Evolutionary conservation across 2,888 invertebrate genomes (phyloP), one percentile per base, ranked within the genome.

Genomic region (Dexiosoma caninum): DNA sequence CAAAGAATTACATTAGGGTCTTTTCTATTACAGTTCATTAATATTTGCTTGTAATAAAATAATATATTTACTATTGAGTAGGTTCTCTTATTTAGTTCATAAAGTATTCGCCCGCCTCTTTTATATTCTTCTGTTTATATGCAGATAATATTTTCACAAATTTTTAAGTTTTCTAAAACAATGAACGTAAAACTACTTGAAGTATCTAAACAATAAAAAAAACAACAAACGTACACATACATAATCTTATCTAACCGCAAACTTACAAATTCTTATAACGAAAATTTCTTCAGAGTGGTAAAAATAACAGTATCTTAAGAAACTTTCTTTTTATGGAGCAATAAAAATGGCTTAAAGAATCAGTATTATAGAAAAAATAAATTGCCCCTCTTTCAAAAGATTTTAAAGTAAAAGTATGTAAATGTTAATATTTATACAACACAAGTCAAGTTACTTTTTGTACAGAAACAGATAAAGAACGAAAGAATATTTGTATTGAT

Each of bases 401-500:
- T 60, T 42, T 53, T 4, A 19, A 30, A 51, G 32, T 12, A 23
- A 32, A 37, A 9, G 23, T 21, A 42, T 44, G 42, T 53, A 53
- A 62, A 53, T 53, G 32, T 42, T 55, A 44, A 53, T 14, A 14
- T 55, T 72, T 62, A 42, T 49, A 14, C 9, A 42, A 16, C 27
- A 53, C 32, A 53, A 71, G 27, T 46, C 51, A 51, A 42, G 23
- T 72, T 53, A 16, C 4, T 32, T 62, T 19, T 2, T 27, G 35
- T 1, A 7, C 6, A 16, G 21, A 42, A 42, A 57, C 8, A 44
- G 10, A 19, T 16, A 70, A 35, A 32, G 51, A 37, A 21, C 40
- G 62, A 44, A 55, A 55, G 57, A 49, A 51, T 21, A 70, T 53
- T n/a, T 77, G 46, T 64, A 77, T 46, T 69, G 77, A 69, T 74